Base-by-base conservation (phyloP, 2,797 vertebrate species). In the Anomalospiza imberbis region DNA sequence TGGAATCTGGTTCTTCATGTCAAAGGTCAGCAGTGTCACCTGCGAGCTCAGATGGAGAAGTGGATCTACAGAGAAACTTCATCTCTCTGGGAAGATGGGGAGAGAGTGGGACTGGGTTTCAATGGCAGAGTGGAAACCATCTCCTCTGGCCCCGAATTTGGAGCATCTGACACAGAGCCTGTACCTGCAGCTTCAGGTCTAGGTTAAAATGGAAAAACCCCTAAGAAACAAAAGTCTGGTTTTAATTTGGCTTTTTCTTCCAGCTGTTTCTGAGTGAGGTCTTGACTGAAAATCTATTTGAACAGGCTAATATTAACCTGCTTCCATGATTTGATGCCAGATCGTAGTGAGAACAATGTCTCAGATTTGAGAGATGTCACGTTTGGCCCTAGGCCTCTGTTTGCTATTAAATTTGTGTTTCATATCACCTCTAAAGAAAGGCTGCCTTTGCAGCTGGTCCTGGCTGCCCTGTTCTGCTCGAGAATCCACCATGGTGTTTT, bases 1-100 rank as follows among this genome's bases (percentile, higher is more conserved):
- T 95, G 71, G 91, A 95, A 95, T 90, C 86, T 79, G 88, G 74
- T 53, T 91, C 89, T 70, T 75, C 50, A 34, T 57, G 53, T 87
- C 74, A 83, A 36, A 89, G 72, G 97, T 92, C 90, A 95, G 79
- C 17, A 47, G 72, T 91, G 92, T 83, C 74, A 61, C 48, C 67
- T 93, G 67, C 51, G 76, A 86, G 34, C 55, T 85, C 47, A 48
- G 45, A 50, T 4, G 13, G 42, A 73, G 36, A 32, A 44, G 65
- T 34, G 54, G 71, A 75, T 83, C 61, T 22, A 3, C 6, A 17
- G 29, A 51, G 54, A 61, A 84, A 68, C 44, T 68, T 70, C 34
- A 74, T 17, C 13, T 32, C 3, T 36, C 12, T 57, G 34, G 50
- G 60, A 82, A 67, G 53, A 38, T 44, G 50, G 5, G 15, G 8